phyloP scores from a whole-genome alignment of 1,140 invertebrate species.

The Wasmannia auropunctata region DNA sequence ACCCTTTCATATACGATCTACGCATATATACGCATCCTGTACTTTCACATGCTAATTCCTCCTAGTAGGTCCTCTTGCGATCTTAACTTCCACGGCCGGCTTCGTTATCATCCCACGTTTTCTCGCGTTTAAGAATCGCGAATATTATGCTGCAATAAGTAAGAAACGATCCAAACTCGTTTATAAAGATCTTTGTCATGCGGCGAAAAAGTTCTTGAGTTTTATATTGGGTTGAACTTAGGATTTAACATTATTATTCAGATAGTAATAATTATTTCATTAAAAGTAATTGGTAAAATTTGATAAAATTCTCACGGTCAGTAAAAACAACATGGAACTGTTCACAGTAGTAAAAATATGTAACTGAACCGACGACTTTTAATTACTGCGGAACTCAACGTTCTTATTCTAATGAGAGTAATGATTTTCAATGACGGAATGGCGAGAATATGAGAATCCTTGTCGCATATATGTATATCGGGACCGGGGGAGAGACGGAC shows the following conservation, averaged over 20 bases:
- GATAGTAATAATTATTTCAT: too few relatives aligned
- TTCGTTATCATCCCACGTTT: conserved; percentile 8
- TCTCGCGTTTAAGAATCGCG: not conserved
- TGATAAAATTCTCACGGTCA: too few relatives aligned
- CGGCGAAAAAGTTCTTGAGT: too few relatives aligned
- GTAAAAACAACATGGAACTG: too few relatives aligned
- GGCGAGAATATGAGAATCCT: not conserved
- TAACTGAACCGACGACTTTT: too few relatives aligned
- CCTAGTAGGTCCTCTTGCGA: not conserved
- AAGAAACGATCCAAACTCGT: not conserved
- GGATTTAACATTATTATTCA: too few relatives aligned
- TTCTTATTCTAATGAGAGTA: not conserved
- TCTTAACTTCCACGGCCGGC: not conserved
- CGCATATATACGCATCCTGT: not conserved
- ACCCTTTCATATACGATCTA: not conserved
- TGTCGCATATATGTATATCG: not conserved
- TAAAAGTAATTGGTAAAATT: too few relatives aligned
- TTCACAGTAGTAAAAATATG: too few relatives aligned
- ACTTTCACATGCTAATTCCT: conserved; percentile 62
- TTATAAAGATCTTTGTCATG: not conserved
- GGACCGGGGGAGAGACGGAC: not conserved
- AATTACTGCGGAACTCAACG: too few relatives aligned
- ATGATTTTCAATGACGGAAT: not conserved
- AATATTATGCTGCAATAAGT: not conserved
- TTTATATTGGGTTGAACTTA: too few relatives aligned